These are phyloP conservation scores for Falcaria lacertinaria DNA, from an alignment of 2,888 invertebrate genomes.

Conservation along the genomic window DNA sequence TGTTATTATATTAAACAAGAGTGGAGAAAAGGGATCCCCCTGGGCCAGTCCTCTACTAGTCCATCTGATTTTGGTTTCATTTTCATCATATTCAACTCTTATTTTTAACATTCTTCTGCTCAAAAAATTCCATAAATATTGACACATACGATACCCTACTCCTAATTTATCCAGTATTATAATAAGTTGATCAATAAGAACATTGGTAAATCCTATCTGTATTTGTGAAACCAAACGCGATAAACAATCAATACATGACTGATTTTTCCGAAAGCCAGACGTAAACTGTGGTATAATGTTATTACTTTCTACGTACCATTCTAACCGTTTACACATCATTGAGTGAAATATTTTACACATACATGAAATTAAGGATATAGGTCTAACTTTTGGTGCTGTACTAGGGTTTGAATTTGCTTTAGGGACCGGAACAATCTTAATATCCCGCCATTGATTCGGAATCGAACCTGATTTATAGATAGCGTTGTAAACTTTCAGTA, in stretches of 20 bases:
- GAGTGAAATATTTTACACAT: slow-evolving; percentile 10
- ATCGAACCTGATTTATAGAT: slow-evolving; percentile 1
- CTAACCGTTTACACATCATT: slow-evolving; percentile 7
- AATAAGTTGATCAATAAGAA: slow-evolving; percentile 4
- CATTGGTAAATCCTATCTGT: slow-evolving; percentile 7
- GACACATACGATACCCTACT: too few relatives aligned
- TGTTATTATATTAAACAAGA: too few relatives aligned
- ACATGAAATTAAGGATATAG: slow-evolving; percentile 6
- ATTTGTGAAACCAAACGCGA: slow-evolving; percentile 8
- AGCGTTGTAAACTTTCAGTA: slow-evolving; percentile 7
- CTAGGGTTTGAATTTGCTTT: background rate
- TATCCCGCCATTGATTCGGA: slow-evolving; percentile 10
- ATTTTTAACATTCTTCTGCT: too few relatives aligned
- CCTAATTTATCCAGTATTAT: slow-evolving; percentile 8
- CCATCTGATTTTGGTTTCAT: too few relatives aligned
- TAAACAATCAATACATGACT: slow-evolving; percentile 5
- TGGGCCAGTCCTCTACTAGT: too few relatives aligned
- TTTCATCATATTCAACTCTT: too few relatives aligned
- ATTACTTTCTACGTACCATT: slow-evolving; percentile 11
- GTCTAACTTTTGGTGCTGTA: background rate
- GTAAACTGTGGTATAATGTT: background rate
- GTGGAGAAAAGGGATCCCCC: too few relatives aligned
- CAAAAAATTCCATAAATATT: too few relatives aligned
- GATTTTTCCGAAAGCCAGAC: background rate
- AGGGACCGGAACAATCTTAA: slow-evolving; percentile 1